Conservation (phyloP, 2,113 vertebrate species). For the Illadopsis cleaveri region DNA sequence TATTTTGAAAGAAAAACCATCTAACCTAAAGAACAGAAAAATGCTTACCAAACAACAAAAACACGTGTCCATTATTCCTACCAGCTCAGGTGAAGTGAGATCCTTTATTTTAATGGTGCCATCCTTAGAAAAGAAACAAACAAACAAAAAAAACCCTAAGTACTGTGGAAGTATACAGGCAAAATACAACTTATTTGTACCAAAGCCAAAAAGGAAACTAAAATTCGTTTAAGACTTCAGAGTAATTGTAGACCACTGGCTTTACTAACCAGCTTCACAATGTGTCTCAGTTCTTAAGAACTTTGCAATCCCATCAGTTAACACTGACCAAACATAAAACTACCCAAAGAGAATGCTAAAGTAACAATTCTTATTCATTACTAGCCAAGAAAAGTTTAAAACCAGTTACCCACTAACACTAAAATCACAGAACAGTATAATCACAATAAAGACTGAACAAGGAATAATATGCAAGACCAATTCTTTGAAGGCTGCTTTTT, state of each 20-base stretch:
- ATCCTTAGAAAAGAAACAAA: slow-evolving; percentile 77
- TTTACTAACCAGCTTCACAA: background rate
- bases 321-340: background rate
- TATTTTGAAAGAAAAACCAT: slow-evolving; percentile 5
- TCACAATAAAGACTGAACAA: background rate
- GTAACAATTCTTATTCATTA: background rate
- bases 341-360: background rate
- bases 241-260: background rate
- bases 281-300: background rate
- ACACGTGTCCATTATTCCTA: slow-evolving; percentile 97
- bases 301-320: background rate
- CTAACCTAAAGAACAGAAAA: background rate
- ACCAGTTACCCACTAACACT: background rate
- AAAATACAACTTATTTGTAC: background rate
- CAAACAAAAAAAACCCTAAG: background rate
- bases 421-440: background rate
- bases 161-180: background rate
- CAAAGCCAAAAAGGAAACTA: background rate
- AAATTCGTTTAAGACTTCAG: background rate
- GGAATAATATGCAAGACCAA: background rate
- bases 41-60: slow-evolving; percentile 96
- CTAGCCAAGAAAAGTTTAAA: background rate
- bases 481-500: background rate
- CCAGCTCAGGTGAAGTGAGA: slow-evolving; percentile 90
- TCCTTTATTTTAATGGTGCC: slow-evolving; percentile 94